Evolutionary conservation across 2,113 vertebrate genomes (phyloP), one percentile per base, ranked within the genome.

Genomic region (Cyprinus carpio): DNA sequence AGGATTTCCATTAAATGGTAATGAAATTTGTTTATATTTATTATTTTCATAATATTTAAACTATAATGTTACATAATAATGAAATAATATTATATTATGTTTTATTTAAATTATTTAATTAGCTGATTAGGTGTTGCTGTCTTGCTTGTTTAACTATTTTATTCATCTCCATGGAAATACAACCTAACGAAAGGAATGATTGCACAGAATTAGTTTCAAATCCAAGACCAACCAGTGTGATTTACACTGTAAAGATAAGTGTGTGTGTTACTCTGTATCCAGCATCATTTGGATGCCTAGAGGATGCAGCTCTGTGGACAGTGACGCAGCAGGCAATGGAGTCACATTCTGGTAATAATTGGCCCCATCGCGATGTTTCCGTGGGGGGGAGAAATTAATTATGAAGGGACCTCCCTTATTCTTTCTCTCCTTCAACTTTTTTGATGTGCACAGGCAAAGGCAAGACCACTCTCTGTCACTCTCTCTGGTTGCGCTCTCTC

Each of bases 381-480:
- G 37, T 83, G 64, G 89, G 85, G 85, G 75, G 79, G 67, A 85
- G 67, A 85, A 85, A 87, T 89, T 74, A 87, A 89, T 89, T 89
- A 89, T 87, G 83, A 54, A 88, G 83, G 79, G 79, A 83, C 46
- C 10, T 31, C 49, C 81, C 87, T 86, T 81, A 87, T 86, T 43
- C 80, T 46, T 25, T 49, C 29, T 62, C 58, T 58, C 75, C 43
- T 60, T 83, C 62, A n/a, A 69, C 25, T 69, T 65, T 75, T 65
- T 65, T 84, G 74, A 64, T 65, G 80, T 71, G 60, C 78, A 65
- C 13, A 80, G 58, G 23, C 77, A n/a, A 58, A 0, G 31, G 31
- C 20, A 37, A 37, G 58, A 20, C 74, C 46, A 23, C 60, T 49
- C 82, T 62, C 13, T 16, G 56, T 34, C 9, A 10, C 9, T 43